Conservation (phyloP, 2,797 vertebrate species). For the Cryptoblepharus egeriae region DNA sequence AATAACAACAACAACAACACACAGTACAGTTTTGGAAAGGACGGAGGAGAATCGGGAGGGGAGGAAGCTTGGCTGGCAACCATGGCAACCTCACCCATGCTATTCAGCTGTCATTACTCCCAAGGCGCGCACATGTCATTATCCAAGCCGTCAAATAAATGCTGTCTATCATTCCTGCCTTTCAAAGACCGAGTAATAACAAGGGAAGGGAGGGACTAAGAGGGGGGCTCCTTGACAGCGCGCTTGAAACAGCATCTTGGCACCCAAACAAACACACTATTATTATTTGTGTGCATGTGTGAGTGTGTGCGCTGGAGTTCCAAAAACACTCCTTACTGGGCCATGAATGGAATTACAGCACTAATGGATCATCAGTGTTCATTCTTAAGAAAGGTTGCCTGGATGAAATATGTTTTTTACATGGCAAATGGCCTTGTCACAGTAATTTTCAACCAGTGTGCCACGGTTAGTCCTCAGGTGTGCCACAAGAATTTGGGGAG, state of each 20-base stretch:
- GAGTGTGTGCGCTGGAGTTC: too few relatives aligned
- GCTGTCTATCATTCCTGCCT: constrained; percentile 60
- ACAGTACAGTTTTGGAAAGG: neutral
- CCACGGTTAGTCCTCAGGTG: too few relatives aligned
- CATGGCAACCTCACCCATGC: constrained; percentile 65
- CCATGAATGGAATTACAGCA: neutral
- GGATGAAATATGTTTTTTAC: neutral
- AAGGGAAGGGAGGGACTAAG: constrained; percentile 47
- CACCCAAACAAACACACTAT: neutral
- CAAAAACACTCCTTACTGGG: neutral
- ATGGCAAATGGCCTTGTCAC: neutral
- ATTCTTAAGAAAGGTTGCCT: neutral
- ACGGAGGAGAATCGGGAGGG: neutral
- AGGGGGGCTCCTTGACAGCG: neutral
- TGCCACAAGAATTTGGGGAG: too few relatives aligned
- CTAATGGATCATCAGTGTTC: neutral
- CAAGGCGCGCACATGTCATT: constrained; percentile 70
- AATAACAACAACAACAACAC: constrained; percentile 39
- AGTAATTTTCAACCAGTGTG: too few relatives aligned
- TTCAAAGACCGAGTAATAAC: constrained; percentile 50
- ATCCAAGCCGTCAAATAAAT: constrained; percentile 70
- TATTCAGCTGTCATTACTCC: constrained; percentile 73
- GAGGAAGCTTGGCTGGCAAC: constrained; percentile 70
- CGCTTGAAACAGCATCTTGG: neutral
- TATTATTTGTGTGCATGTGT: neutral